phyloP scores from a whole-genome alignment of 2,888 invertebrate genomes.

The Melinopterus prodromus region DNA sequence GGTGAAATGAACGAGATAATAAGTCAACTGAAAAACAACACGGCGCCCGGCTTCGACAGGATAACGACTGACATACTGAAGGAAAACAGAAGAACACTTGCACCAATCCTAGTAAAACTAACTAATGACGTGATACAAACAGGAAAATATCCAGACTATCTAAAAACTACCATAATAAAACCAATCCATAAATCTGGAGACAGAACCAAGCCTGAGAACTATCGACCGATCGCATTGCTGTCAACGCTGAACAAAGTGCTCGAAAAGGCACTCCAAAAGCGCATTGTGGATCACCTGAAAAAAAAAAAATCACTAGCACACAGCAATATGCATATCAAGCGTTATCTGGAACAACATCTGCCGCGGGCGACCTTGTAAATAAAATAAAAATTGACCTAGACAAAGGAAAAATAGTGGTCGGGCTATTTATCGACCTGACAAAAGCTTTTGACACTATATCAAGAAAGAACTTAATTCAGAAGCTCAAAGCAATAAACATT shows the following conservation, averaged over 20 bases:
- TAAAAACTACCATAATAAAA: constrained; percentile 14
- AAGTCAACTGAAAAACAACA: not conserved
- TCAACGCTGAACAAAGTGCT: constrained; percentile 38
- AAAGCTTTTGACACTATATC: constrained; percentile 14
- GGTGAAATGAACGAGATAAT: not conserved
- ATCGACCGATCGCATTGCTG: constrained; percentile 6
- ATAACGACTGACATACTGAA: not conserved
- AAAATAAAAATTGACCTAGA: not conserved
- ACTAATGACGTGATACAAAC: not conserved
- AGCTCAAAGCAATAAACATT: not conserved
- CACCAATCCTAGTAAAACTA: not conserved
- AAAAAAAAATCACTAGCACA: not conserved
- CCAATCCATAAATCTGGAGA: constrained; percentile 22
- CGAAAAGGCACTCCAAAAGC: constrained; percentile 11
- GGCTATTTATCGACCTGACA: constrained; percentile 10
- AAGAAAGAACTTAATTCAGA: not conserved
- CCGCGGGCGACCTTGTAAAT: constrained; percentile 20
- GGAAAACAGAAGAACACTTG: not conserved
- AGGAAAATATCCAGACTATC: not conserved
- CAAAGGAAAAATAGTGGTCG: constrained; percentile 8
- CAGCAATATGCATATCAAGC: constrained; percentile 10
- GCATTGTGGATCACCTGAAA: not conserved
- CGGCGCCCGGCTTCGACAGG: not conserved
- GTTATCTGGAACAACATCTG: constrained; percentile 13
- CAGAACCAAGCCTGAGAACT: constrained; percentile 21